These are phyloP conservation scores for Palythoa grandiflora DNA, from an alignment of 92 coral and sea anemone species.

Conservation along the genomic window DNA sequence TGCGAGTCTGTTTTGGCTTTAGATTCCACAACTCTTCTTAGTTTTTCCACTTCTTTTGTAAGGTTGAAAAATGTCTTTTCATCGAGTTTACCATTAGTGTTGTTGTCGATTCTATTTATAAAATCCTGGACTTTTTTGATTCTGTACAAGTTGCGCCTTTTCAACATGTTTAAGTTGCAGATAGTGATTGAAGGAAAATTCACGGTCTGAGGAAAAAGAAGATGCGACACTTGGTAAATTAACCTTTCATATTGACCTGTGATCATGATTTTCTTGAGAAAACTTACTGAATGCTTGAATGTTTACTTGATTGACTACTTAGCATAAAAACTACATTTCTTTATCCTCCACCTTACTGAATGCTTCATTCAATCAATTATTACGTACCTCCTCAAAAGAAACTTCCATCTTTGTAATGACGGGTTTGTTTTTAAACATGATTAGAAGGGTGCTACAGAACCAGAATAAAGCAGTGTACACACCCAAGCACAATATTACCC, in stretches of 20 bases:
- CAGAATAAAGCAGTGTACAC: slow-evolving; percentile 59
- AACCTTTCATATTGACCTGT: background rate
- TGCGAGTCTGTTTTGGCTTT: slow-evolving; percentile 14
- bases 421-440: slow-evolving; percentile 60
- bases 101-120: background rate
- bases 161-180: slow-evolving; percentile 75
- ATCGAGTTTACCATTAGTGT: background rate
- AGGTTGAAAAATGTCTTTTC: background rate
- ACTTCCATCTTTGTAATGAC: slow-evolving; percentile 75
- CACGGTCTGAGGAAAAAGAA: slow-evolving; percentile 46
- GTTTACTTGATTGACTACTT: too few relatives aligned
- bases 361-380: background rate
- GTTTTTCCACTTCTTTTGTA: background rate
- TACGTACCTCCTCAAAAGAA: slow-evolving; percentile 76
- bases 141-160: slow-evolving; percentile 7
- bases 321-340: too few relatives aligned
- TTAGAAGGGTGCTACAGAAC: slow-evolving; percentile 59
- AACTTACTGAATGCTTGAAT: too few relatives aligned
- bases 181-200: slow-evolving; percentile 76
- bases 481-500: slow-evolving; percentile 53
- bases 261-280: too few relatives aligned
- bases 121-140: background rate
- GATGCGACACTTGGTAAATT: background rate
- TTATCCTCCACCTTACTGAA: too few relatives aligned
- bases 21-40: background rate